phyloP scores from a whole-genome alignment of 2,113 vertebrate species.

The Tachycineta bicolor region DNA sequence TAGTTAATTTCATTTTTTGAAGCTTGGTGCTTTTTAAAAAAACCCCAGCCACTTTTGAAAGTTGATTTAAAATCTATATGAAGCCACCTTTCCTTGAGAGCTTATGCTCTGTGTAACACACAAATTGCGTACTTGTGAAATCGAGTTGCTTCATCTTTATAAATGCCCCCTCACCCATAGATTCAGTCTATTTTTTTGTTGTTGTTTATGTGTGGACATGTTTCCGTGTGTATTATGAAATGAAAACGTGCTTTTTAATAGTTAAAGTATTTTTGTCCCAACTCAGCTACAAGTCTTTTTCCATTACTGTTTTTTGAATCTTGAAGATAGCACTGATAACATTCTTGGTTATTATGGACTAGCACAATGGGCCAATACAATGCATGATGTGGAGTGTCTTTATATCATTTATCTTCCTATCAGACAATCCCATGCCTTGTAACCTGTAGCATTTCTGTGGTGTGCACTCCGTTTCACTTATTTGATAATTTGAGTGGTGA shows the following conservation, averaged over 20 bases:
- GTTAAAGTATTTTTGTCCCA: neutral
- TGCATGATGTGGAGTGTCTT: neutral
- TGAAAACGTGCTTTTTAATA: neutral
- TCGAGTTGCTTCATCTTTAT: neutral
- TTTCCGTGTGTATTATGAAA: neutral
- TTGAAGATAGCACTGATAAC: neutral
- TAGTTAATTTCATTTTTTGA: constrained; percentile 19
- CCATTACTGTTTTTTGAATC: neutral
- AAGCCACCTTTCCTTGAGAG: neutral
- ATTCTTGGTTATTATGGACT: neutral
- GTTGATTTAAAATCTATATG: neutral
- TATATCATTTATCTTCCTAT: neutral
- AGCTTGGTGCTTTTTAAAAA: neutral
- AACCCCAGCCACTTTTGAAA: neutral
- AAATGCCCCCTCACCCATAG: neutral
- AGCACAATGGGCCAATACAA: neutral
- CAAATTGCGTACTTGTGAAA: neutral
- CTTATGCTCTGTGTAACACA: neutral
- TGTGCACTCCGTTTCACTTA: neutral
- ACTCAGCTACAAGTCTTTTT: neutral
- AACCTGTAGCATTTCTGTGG: neutral
- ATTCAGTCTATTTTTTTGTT: neutral
- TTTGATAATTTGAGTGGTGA: constrained; percentile 37
- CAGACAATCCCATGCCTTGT: neutral
- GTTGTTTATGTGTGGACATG: neutral